Conservation (phyloP, 1,140 invertebrate genomes). For the Brachionus koreanus region DNA sequence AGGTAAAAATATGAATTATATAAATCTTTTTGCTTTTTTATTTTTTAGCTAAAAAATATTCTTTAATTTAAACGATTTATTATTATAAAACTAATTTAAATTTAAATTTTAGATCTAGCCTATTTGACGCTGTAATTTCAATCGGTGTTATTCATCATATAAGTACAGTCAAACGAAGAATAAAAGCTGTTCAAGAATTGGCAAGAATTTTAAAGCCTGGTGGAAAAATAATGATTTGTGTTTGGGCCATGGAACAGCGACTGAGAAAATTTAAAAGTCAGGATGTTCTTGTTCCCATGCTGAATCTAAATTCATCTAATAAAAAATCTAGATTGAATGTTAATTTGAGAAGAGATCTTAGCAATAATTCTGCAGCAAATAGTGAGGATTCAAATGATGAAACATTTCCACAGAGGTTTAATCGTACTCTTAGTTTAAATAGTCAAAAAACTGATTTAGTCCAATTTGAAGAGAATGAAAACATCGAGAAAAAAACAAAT, state of each 20-base stretch:
- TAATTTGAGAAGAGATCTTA: conserved; percentile 32
- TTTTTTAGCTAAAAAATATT: conserved; percentile 47
- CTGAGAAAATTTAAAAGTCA: conserved; percentile 81
- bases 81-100: not conserved
- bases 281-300: conserved; percentile 92
- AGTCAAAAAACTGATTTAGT: not conserved
- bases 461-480: not conserved
- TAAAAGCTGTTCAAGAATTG: conserved; percentile 77
- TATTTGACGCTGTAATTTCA: conserved; percentile 87
- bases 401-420: conserved; percentile 10
- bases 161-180: conserved; percentile 78
- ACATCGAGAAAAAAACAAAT: not conserved
- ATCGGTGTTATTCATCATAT: conserved; percentile 93
- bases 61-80: no score
- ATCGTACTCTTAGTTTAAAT: not conserved
- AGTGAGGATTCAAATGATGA: conserved; percentile 46
- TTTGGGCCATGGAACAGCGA: conserved; percentile 93
- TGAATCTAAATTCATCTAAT: conserved; percentile 56
- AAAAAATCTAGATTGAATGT: not conserved
- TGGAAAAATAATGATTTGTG: conserved; percentile 83
- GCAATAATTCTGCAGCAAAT: conserved; percentile 39
- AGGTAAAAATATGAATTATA: no score
- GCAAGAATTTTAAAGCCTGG: conserved; percentile 81
- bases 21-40: no score
- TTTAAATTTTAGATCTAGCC: conserved; percentile 82